Percentiles rank a stretch among this genome's conserved stretches.
These are phyloP conservation scores for Leuciscus idus DNA, from an alignment of 2,113 vertebrate genomes.

Conservation along the genomic window DNA sequence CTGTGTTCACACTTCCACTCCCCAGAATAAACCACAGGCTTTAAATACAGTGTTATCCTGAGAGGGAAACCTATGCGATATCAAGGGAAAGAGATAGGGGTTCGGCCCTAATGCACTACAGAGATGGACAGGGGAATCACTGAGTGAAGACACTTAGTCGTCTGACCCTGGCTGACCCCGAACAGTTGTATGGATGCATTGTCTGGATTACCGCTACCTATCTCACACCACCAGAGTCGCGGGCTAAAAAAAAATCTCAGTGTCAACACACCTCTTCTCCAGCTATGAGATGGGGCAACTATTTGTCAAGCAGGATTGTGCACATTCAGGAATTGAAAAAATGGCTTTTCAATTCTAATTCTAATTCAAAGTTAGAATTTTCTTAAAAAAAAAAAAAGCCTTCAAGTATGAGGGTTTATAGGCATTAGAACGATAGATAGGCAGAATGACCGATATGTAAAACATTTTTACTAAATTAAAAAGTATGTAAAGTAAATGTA, in stretches of 20 bases:
- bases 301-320: not conserved
- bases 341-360: not conserved
- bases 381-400: not conserved
- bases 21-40: constrained; percentile 61
- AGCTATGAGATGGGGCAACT: constrained; percentile 47
- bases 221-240: constrained; percentile 66
- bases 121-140: constrained; percentile 65
- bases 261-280: constrained; percentile 69
- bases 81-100: constrained; percentile 70
- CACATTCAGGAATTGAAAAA: not conserved
- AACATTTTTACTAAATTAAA: accelerated
- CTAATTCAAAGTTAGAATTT: not conserved
- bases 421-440: not conserved
- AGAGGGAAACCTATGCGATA: constrained; percentile 56
- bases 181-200: constrained; percentile 56
- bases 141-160: constrained; percentile 57
- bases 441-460: too few relatives aligned
- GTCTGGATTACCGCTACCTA: constrained; percentile 71
- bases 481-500: too few relatives aligned
- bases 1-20: not conserved
- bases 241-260: constrained; percentile 53
- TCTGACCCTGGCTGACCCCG: constrained; percentile 70
- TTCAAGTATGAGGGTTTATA: not conserved
- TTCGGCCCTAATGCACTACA: constrained; percentile 73
- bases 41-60: constrained; percentile 61